Conservation (phyloP, 2,888 invertebrate genomes). For the Rhodophaea formosa region DNA sequence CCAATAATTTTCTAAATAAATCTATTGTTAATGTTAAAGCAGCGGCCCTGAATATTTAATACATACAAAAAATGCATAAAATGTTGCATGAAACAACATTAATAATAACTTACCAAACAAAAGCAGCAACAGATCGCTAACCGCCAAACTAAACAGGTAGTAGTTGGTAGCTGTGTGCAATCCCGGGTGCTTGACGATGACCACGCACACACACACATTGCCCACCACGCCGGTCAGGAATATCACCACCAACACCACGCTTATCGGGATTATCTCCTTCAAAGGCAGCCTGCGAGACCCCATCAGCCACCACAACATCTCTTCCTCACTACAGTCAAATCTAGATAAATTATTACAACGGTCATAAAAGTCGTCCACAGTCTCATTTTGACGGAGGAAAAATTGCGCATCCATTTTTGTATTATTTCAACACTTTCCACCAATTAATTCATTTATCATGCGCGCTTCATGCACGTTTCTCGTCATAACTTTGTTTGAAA, state of each 20-base stretch:
- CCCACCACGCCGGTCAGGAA: conserved; percentile 92
- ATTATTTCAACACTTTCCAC: neutral
- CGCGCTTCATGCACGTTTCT: no score
- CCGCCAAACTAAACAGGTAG: conserved; percentile 93
- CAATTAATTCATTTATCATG: no score
- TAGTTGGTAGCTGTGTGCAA: conserved; percentile 96
- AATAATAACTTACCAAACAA: conserved; percentile 85
- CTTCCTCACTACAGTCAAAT: conserved; percentile 82
- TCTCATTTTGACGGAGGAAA: conserved; percentile 62
- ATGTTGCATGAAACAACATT: neutral
- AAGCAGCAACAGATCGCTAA: conserved; percentile 91
- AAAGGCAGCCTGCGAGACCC: conserved; percentile 84
- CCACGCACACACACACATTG: conserved; percentile 91
- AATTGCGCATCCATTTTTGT: conserved; percentile 47
- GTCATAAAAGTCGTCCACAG: conserved; percentile 63
- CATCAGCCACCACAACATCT: conserved; percentile 80
- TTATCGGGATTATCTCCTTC: conserved; percentile 81
- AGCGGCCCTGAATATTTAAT: no score
- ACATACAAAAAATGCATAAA: no score
- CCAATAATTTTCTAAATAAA: no score
- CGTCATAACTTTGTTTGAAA: no score
- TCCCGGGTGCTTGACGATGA: conserved; percentile 88
- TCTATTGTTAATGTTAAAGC: no score
- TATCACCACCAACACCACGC: conserved; percentile 87
- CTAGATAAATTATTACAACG: conserved; percentile 71